phyloP scores from a whole-genome alignment of 2,113 vertebrate genomes.

The Guaruba guarouba region DNA sequence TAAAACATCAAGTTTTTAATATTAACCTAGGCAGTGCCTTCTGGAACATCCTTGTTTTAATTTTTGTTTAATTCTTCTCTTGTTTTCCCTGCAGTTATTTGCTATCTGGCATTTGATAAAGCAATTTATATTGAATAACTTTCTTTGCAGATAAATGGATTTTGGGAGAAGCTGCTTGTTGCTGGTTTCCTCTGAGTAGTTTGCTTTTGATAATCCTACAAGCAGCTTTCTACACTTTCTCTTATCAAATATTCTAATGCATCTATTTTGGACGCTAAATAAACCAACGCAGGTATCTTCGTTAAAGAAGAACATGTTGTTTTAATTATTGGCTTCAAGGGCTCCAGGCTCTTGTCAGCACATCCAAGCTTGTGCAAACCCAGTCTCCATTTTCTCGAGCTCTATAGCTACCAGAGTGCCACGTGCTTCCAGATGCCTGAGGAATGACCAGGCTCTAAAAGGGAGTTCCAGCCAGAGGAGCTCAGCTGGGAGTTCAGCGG shows the following conservation, averaged over 20 bases:
- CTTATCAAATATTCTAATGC: neutral
- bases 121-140: neutral
- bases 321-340: neutral
- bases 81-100: neutral
- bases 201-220: neutral
- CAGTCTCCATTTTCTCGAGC: neutral
- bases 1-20: neutral
- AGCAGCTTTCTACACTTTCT: neutral
- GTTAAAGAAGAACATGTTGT: neutral
- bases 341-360: neutral
- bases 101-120: neutral
- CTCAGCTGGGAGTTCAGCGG: neutral
- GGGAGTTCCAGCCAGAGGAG: neutral
- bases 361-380: neutral
- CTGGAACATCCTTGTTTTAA: neutral
- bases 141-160: neutral
- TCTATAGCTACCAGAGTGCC: neutral
- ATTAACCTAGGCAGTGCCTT: neutral
- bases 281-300: neutral
- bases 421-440: conserved; percentile 1
- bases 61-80: neutral
- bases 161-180: neutral
- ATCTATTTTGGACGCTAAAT: neutral
- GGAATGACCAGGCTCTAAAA: neutral
- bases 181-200: neutral